Evolutionary conservation across 2,797 vertebrate species (phyloP).

Genomic region (Euphonia xanthogaster): DNA sequence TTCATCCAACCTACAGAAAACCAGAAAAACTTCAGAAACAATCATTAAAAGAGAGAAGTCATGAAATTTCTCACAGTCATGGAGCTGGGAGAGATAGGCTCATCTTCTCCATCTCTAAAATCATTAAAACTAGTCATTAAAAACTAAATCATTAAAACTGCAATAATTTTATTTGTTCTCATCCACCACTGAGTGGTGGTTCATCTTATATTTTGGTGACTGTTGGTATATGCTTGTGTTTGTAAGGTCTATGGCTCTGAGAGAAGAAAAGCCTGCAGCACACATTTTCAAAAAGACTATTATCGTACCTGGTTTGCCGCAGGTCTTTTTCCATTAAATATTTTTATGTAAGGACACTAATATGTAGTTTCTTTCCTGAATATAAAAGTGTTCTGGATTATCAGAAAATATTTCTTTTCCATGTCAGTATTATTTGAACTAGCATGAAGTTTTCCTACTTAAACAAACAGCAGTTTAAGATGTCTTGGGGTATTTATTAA

Average conservation of each 20-base stretch:
- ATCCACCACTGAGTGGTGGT: background rate
- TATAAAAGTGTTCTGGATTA: background rate
- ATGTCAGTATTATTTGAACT: background rate
- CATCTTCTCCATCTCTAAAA: background rate
- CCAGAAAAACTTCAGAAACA: background rate
- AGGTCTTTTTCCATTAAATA: background rate
- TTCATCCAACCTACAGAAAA: background rate
- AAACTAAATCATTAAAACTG: background rate
- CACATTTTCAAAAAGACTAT: background rate
- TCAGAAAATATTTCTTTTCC: background rate
- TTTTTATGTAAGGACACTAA: background rate
- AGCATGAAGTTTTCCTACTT: background rate
- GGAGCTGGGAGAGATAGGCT: background rate
- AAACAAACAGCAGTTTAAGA: background rate
- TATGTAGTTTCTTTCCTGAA: background rate
- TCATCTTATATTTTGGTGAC: background rate
- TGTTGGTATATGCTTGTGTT: background rate
- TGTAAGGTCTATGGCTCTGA: background rate
- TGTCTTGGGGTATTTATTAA: background rate
- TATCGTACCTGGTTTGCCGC: background rate
- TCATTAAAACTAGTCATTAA: background rate
- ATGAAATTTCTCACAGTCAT: background rate
- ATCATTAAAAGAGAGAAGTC: background rate
- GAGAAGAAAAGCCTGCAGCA: background rate
- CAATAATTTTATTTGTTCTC: background rate